Conservation (phyloP, 2,888 invertebrate genomes). For the Elmis aenea region DNA sequence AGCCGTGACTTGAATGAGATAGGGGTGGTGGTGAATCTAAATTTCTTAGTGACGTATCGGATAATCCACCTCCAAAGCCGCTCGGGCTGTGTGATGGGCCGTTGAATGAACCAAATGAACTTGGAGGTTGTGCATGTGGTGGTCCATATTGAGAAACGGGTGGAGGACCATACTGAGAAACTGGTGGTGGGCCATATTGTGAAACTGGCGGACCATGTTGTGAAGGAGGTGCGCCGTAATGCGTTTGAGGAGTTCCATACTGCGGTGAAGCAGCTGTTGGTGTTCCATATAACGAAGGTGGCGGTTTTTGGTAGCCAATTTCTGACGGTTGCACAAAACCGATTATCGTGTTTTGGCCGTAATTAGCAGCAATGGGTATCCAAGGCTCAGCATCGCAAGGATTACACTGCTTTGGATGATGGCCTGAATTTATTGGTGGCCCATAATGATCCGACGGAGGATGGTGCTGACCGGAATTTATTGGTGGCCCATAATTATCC, state of each 20-base stretch:
- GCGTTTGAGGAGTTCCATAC: conserved; percentile 31
- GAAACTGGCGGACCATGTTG: conserved; percentile 10
- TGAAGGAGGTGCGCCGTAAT: conserved; percentile 16
- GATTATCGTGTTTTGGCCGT: conserved; percentile 33
- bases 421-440: conserved; percentile 18
- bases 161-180: conserved; percentile 43
- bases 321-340: conserved; percentile 33
- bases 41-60: too few relatives aligned
- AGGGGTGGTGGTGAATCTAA: too few relatives aligned
- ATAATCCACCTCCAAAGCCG: too few relatives aligned
- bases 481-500: too few relatives aligned
- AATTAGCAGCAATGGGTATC: conserved; percentile 64
- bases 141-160: conserved; percentile 11
- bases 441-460: too few relatives aligned
- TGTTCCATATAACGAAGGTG: conserved; percentile 6
- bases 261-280: conserved; percentile 15
- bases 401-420: conserved; percentile 54
- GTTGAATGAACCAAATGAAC: too few relatives aligned
- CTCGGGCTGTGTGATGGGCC: too few relatives aligned
- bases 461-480: too few relatives aligned
- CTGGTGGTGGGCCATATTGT: conserved; percentile 17
- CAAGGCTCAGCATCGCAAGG: conserved; percentile 77
- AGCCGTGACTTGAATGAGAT: background rate
- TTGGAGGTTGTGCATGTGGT: conserved; percentile 1
- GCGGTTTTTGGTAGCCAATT: conserved; percentile 1